These are phyloP conservation scores for Cebidichthys violaceus DNA, from an alignment of 2,113 vertebrate genomes.

Conservation along the genomic window DNA sequence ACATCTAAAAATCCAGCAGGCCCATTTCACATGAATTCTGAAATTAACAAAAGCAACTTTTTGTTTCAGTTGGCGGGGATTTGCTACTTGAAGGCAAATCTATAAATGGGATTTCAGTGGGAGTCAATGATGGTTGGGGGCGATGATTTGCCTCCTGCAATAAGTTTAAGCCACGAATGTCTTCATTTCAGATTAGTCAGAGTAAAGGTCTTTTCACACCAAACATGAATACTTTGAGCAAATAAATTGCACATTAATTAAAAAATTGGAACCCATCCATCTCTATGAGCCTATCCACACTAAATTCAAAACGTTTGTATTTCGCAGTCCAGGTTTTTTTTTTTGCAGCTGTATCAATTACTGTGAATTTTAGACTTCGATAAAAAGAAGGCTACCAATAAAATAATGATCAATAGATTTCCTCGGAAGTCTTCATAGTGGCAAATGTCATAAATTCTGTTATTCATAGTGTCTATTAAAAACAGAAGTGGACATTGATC, in stretches of 20 bases:
- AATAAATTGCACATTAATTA: not conserved
- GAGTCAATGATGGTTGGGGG: not conserved
- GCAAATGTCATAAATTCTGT: not conserved
- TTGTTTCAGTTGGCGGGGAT: not conserved
- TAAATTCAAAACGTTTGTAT: not conserved
- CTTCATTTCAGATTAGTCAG: too few species aligned
- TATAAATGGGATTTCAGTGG: not conserved
- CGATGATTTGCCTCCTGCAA: not conserved
- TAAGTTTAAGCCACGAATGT: not conserved
- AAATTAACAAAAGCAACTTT: not conserved
- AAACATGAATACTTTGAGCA: not conserved
- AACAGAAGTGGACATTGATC: not conserved
- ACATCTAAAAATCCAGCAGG: not conserved
- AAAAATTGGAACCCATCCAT: not conserved
- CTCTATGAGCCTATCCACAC: not conserved
- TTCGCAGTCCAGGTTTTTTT: not conserved
- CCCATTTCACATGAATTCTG: not conserved
- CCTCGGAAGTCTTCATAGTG: not conserved
- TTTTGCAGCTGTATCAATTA: not conserved
- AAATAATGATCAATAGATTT: not conserved
- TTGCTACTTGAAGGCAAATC: not conserved
- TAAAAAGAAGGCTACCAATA: not conserved
- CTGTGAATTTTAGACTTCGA: not conserved
- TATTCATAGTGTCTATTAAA: too few species aligned
- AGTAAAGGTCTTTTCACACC: not conserved